Conservation (phyloP, 2,888 invertebrate species). For the Tigriopus californicus region DNA sequence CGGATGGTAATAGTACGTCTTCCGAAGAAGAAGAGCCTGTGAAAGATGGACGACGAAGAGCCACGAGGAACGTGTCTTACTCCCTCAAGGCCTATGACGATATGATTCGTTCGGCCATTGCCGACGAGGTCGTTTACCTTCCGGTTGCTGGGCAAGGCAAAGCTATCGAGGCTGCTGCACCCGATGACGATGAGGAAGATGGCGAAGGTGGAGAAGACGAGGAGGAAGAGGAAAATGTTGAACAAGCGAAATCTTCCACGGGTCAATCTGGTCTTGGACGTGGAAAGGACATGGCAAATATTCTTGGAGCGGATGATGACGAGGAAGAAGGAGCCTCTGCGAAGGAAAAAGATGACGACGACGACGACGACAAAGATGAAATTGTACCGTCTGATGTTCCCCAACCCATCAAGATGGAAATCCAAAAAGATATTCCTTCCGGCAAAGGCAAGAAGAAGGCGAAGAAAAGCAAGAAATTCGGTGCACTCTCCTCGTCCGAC, state of each 20-base stretch:
- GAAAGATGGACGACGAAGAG: constrained; percentile 22
- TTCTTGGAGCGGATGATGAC: constrained; percentile 46
- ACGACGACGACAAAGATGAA: constrained; percentile 14
- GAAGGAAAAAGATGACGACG: not conserved
- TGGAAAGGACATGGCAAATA: constrained; percentile 82
- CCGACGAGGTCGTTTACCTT: constrained; percentile 19
- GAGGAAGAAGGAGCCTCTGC: constrained; percentile 28
- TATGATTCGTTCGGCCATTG: constrained; percentile 66
- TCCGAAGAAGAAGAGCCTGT: constrained; percentile 41
- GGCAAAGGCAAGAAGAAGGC: not conserved
- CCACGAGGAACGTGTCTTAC: constrained; percentile 51
- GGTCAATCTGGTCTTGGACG: constrained; percentile 43
- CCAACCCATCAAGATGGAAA: constrained; percentile 5
- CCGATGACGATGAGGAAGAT: constrained; percentile 12
- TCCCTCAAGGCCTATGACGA: constrained; percentile 81
- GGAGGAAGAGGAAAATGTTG: constrained; percentile 14
- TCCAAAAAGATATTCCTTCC: not conserved
- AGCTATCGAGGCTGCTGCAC: not conserved
- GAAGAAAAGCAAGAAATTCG: constrained; percentile 10
- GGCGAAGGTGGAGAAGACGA: constrained; percentile 16
- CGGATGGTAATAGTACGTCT: constrained; percentile 18
- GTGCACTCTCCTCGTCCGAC: not conserved
- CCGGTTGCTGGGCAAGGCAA: not conserved
- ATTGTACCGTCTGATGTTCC: not conserved
- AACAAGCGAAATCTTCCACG: not conserved